These are phyloP conservation scores for Amphiprion percula DNA, from an alignment of 2,113 vertebrate species.

Conservation along the genomic window DNA sequence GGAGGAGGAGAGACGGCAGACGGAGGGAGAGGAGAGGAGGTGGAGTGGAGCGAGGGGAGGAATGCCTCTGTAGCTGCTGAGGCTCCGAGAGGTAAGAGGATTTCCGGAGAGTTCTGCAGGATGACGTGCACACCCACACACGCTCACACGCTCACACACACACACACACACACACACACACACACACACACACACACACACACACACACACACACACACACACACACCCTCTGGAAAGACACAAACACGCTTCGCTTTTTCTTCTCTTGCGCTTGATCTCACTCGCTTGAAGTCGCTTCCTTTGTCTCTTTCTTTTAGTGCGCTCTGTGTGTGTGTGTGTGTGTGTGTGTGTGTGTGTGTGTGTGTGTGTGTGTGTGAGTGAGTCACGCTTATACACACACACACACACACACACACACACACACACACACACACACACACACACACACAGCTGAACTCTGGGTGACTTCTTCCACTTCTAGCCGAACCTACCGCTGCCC, in stretches of 20 bases:
- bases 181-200: too few relatives aligned
- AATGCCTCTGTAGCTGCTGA: constrained; percentile 39
- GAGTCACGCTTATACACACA: background rate
- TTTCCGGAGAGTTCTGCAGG: constrained; percentile 48
- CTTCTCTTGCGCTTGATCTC: constrained; percentile 15
- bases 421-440: background rate
- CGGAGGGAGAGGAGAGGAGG: background rate
- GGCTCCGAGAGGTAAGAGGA: constrained; percentile 75
- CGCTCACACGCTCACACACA: constrained; percentile 1
- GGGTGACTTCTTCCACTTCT: too few relatives aligned
- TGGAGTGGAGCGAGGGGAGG: constrained; percentile 83
- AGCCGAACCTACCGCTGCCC: too few relatives aligned
- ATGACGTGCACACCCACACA: constrained; percentile 14
- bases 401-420: background rate
- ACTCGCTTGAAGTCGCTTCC: constrained; percentile 26
- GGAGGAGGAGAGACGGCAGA: constrained; percentile 69
- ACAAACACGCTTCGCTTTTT: background rate
- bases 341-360: background rate
- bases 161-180: too few relatives aligned
- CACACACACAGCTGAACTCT: too few relatives aligned
- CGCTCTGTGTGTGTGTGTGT: background rate
- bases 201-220: too few relatives aligned
- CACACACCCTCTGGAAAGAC: too few relatives aligned
- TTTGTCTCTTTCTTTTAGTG: constrained; percentile 10
- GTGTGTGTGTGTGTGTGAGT: background rate